phyloP scores from a whole-genome alignment of 2,888 invertebrate species.

The Tyria jacobaeae region DNA sequence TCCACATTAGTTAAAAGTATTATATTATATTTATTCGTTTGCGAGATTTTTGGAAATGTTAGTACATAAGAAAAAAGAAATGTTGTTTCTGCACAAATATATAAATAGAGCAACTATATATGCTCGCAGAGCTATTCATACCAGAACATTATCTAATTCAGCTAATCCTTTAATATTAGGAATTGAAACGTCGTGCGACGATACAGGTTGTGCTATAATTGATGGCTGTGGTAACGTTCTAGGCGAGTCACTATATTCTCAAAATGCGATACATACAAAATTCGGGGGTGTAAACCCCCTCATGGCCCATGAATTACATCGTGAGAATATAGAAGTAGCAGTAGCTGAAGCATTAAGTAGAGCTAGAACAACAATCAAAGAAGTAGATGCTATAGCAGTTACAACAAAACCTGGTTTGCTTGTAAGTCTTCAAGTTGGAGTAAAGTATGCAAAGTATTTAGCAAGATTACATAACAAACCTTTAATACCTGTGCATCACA shows the following conservation, averaged over 20 bases:
- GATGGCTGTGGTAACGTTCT: constrained; percentile 90
- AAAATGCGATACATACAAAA: constrained; percentile 90
- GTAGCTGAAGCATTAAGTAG: constrained; percentile 89
- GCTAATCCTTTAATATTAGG: constrained; percentile 88
- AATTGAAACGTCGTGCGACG: constrained; percentile 99
- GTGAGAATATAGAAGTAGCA: constrained; percentile 90
- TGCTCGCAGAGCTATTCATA: constrained; percentile 9
- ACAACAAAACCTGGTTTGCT: constrained; percentile 96
- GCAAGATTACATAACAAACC: constrained; percentile 90
- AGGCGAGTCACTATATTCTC: constrained; percentile 94
- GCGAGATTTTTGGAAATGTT: no score
- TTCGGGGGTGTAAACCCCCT: constrained; percentile 97
- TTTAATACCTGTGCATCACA: constrained; percentile 98
- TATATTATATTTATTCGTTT: no score
- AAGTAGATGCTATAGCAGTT: constrained; percentile 95
- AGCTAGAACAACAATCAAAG: constrained; percentile 86
- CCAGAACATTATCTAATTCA: constrained; percentile 19
- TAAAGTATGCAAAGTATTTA: constrained; percentile 93
- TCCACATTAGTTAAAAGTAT: no score
- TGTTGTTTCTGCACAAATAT: constrained; percentile 18
- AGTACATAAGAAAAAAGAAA: constrained; percentile 1
- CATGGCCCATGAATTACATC: constrained; percentile 93
- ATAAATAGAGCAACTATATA: constrained; percentile 8
- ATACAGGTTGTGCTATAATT: constrained; percentile 97
- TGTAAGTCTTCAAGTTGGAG: constrained; percentile 92